phyloP scores from a whole-genome alignment of 2,113 vertebrate species.

The Nipponia nippon region DNA sequence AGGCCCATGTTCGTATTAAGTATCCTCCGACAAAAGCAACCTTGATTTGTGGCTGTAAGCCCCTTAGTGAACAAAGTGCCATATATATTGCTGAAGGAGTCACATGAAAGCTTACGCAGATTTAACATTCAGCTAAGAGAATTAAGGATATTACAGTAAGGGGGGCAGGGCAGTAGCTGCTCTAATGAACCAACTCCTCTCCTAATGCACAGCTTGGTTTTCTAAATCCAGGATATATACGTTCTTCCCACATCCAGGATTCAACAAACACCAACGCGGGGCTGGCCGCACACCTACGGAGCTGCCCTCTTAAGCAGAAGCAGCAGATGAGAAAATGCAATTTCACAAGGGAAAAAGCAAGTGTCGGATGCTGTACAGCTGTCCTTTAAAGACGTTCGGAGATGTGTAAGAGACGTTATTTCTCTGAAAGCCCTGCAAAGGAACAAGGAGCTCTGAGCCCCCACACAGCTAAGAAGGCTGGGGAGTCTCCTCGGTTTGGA shows the following conservation, averaged over 20 bases:
- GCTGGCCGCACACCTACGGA: no score
- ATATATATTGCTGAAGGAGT: neutral
- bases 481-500: rapidly evolving
- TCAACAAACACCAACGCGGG: rapidly evolving
- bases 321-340: neutral
- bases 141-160: neutral
- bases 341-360: no score
- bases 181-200: neutral
- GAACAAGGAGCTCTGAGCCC: neutral
- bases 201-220: neutral
- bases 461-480: neutral
- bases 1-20: no score
- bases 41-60: neutral
- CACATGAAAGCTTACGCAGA: neutral
- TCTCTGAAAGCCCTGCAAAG: neutral
- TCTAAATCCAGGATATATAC: neutral
- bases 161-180: neutral
- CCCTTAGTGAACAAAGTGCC: neutral
- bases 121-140: neutral
- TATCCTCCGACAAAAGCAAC: neutral
- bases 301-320: neutral
- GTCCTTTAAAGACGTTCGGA: neutral
- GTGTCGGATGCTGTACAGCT: rapidly evolving
- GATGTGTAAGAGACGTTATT: rapidly evolving
- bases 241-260: neutral